Base-by-base conservation (phyloP, 2,797 vertebrate genomes). In the Delichon dasypus region DNA sequence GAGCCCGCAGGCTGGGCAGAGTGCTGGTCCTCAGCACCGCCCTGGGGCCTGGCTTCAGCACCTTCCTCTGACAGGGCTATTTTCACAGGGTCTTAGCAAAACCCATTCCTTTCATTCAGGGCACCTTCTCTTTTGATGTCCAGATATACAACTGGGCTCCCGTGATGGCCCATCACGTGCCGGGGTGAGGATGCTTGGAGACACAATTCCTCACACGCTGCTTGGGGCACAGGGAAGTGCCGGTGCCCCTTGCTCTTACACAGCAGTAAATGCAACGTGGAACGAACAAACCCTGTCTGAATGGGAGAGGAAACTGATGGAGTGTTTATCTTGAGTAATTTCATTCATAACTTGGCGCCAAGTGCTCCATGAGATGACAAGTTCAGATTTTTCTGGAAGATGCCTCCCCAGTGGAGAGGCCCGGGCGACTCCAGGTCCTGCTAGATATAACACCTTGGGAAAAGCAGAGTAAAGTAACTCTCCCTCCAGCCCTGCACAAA, bases 331-430 rank as follows among this genome's bases (percentile, higher is more conserved):
- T 32, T 16, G 38, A 84, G 68, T 47, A 11, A 11, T 54, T 76
- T 76, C 65, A 68, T 80, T 80, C 57, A 38, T 34, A 61, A 77
- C 68, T 81, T 36, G 79, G 85, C 68, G 57, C 34, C 7, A 45
- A 82, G 53, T 2, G 50, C 75, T 83, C 87, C 3, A 7, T 17
- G 79, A 50, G 51, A 29, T 55, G 45, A 45, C 34, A 74, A 94
- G 26, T 86, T 57, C 21, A 34, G 94, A 96, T 95, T 93, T 71
- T 95, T 95, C 95, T 64, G 79, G 94, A 96, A 96, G 77, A 67
- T 77, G 14, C 61, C 68, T 91, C 68, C 53, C 55, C 64, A 61
- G 68, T 9, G 53, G 77, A 60, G 65, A 38, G 70, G 70, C 2
- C 1, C 48, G 0, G 83, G 60, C 2, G 15, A 76, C 50, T 71